These are phyloP conservation scores for Synaphobranchus kaupii DNA, from an alignment of 2,797 vertebrate species.

Conservation along the genomic window DNA sequence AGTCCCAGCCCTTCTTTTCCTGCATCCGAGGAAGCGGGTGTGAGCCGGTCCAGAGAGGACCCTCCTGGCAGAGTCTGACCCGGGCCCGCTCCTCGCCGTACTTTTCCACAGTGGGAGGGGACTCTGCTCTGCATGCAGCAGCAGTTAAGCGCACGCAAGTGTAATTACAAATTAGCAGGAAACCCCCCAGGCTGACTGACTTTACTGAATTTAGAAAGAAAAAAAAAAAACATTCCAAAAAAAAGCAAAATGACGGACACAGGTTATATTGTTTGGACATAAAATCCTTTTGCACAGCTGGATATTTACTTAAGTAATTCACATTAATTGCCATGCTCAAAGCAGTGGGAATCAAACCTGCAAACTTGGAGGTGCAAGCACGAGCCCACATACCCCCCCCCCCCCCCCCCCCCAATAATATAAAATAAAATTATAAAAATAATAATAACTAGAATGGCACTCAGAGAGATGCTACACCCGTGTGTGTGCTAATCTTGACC, in stretches of 20 bases:
- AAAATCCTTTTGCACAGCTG: not conserved
- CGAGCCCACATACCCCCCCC: not conserved
- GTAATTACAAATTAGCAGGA: conserved; percentile 15
- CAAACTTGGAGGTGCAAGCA: not conserved
- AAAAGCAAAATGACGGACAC: no score
- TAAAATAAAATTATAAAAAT: no score
- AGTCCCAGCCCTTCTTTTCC: not conserved
- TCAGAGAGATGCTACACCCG: no score
- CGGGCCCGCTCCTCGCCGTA: not conserved
- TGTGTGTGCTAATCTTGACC: no score
- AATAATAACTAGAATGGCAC: no score
- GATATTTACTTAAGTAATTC: not conserved
- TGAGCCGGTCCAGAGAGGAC: not conserved
- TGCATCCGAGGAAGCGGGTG: not conserved
- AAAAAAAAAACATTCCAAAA: no score
- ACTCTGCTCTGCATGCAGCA: not conserved
- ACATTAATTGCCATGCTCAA: no score
- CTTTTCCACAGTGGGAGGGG: not conserved
- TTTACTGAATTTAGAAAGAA: no score
- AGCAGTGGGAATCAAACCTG: not conserved
- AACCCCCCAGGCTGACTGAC: not conserved
- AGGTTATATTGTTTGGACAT: not conserved
- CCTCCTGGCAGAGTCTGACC: not conserved
- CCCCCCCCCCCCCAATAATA: no score
- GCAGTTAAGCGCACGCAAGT: not conserved